These are phyloP conservation scores for Chaenodraco wilsoni DNA, from an alignment of 2,797 vertebrate species.

Conservation along the genomic window DNA sequence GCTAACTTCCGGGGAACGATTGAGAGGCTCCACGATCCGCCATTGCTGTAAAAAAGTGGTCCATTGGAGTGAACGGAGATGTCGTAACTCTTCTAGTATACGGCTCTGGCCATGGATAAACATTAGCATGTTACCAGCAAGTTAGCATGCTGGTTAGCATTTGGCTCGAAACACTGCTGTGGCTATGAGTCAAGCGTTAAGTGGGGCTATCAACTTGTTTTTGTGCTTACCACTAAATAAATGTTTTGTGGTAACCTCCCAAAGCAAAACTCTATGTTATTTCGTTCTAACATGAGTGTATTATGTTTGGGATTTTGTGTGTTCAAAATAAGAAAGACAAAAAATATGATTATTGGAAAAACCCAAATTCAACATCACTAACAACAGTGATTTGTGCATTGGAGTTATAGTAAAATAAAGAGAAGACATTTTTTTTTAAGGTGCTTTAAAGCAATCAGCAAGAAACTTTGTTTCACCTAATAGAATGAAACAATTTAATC, in stretches of 20 bases:
- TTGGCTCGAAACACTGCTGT: background rate
- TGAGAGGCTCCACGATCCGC: too few relatives aligned
- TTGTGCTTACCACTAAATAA: background rate
- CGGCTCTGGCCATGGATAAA: too few relatives aligned
- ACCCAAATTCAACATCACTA: background rate
- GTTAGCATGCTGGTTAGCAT: background rate
- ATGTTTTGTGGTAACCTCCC: background rate
- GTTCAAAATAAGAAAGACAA: slow-evolving; percentile 12
- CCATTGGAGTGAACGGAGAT: too few relatives aligned
- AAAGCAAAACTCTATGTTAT: background rate
- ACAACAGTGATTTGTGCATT: background rate
- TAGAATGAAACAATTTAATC: background rate
- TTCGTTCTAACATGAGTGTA: background rate
- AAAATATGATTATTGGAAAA: slow-evolving; percentile 16
- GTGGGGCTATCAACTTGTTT: background rate
- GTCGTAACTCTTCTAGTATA: too few relatives aligned
- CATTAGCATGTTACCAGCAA: too few relatives aligned
- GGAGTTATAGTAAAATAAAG: background rate
- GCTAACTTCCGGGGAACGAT: too few relatives aligned
- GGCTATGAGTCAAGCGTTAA: background rate
- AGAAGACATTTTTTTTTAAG: background rate
- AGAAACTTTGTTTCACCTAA: background rate
- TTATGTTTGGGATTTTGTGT: slow-evolving; percentile 19
- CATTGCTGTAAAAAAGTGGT: too few relatives aligned
- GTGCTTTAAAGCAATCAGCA: background rate